Evolutionary conservation across 2,888 invertebrate species (phyloP).

Genomic region (Altica lythri): DNA sequence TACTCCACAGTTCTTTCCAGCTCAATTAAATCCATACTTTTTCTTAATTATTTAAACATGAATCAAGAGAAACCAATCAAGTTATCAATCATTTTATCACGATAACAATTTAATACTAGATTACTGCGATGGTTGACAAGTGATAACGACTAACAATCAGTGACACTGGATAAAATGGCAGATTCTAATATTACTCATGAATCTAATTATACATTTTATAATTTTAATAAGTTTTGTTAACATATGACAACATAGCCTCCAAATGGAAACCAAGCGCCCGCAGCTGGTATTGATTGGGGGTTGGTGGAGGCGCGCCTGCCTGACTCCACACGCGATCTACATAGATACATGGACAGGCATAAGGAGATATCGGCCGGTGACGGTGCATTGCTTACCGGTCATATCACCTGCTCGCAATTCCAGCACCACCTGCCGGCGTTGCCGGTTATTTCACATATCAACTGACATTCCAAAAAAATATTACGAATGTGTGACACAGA

Average conservation of each 20-base stretch:
- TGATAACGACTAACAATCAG: too few species aligned
- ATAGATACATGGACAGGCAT: slow-evolving; percentile 45
- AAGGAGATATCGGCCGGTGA: slow-evolving; percentile 46
- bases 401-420: slow-evolving; percentile 15
- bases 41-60: too few species aligned
- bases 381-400: slow-evolving; percentile 5
- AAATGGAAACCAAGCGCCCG: slow-evolving; percentile 54
- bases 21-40: too few species aligned
- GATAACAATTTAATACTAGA: too few species aligned
- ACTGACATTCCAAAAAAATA: background rate
- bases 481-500: background rate
- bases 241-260: slow-evolving; percentile 25
- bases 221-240: too few species aligned
- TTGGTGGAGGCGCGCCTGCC: slow-evolving; percentile 50
- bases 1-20: too few species aligned
- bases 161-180: too few species aligned
- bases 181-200: too few species aligned
- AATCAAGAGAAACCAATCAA: too few species aligned
- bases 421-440: slow-evolving; percentile 15
- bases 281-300: slow-evolving; percentile 53
- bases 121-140: too few species aligned
- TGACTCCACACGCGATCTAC: slow-evolving; percentile 57
- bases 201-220: too few species aligned
- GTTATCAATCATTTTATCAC: too few species aligned
- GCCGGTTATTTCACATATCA: background rate